phyloP scores from a whole-genome alignment of 2,113 vertebrate species.

The Phrynosoma blainvillii region DNA sequence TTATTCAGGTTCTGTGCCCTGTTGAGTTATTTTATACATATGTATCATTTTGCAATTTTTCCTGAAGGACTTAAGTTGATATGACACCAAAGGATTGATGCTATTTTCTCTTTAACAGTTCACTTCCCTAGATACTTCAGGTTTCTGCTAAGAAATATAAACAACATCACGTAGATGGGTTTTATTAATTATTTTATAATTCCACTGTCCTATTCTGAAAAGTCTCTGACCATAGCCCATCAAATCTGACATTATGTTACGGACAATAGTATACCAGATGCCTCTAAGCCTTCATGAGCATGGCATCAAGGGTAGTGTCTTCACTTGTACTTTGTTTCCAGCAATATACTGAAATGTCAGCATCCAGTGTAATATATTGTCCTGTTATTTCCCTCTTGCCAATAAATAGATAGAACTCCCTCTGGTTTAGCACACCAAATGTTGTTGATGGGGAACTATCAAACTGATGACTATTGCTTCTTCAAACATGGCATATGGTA shows the following conservation, averaged over 20 bases:
- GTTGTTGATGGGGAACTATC: background rate
- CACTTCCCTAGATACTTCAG: conserved; percentile 41
- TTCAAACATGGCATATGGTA: background rate
- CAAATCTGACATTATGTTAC: background rate
- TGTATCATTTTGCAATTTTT: background rate
- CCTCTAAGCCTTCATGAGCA: background rate
- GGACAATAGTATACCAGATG: background rate
- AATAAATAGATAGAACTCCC: background rate
- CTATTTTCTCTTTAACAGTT: conserved; percentile 28
- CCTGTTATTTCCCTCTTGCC: too few relatives aligned
- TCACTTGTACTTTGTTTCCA: too few relatives aligned
- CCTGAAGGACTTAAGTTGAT: conserved; percentile 30
- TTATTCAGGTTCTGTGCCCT: background rate
- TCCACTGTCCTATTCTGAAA: conserved; percentile 36
- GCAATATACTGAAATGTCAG: too few relatives aligned
- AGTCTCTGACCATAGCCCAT: background rate
- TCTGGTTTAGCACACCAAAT: conserved; percentile 36
- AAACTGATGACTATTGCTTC: conserved; percentile 12
- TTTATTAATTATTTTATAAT: conserved; percentile 51
- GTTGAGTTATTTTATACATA: background rate
- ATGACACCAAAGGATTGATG: conserved; percentile 19
- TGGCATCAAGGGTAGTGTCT: too few relatives aligned
- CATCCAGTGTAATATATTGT: too few relatives aligned
- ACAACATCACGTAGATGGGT: conserved; percentile 40
- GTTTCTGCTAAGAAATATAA: conserved; percentile 46